phyloP scores from a whole-genome alignment of 2,797 vertebrate genomes.

The Aplochiton taeniatus region DNA sequence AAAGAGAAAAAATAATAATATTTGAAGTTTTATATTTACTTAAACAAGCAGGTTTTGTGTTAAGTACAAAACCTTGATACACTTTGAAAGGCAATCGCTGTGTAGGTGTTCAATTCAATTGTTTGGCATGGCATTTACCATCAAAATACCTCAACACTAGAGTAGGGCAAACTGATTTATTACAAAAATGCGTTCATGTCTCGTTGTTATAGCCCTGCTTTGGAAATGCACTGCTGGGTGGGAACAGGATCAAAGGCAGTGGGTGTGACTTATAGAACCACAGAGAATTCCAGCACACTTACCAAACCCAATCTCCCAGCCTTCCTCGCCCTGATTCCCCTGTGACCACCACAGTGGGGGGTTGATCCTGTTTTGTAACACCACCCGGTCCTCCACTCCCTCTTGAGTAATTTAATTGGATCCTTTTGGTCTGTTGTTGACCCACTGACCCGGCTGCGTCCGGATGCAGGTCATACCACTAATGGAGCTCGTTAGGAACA shows the following conservation, averaged over 20 bases:
- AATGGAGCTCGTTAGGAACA: conserved; percentile 74
- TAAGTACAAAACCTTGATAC: too few relatives aligned
- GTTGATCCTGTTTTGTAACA: conserved; percentile 15
- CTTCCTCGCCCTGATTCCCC: conserved; percentile 4
- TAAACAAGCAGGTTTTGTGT: too few relatives aligned
- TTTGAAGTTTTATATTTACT: too few relatives aligned
- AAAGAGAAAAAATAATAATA: too few relatives aligned
- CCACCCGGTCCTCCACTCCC: conserved; percentile 41
- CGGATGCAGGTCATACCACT: conserved; percentile 76
- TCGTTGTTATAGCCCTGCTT: not conserved
- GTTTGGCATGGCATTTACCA: not conserved
- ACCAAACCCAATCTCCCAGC: conserved; percentile 31
- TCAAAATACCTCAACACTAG: not conserved
- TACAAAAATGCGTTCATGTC: too few relatives aligned
- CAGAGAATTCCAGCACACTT: conserved; percentile 35
- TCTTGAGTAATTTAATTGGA: conserved; percentile 75
- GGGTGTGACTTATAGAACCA: conserved; percentile 12
- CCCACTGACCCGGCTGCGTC: conserved; percentile 61
- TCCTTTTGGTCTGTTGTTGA: conserved; percentile 63
- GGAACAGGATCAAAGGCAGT: conserved; percentile 38
- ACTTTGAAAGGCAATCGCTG: too few relatives aligned
- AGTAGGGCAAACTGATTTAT: too few relatives aligned
- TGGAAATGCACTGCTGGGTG: conserved; percentile 17
- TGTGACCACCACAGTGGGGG: conserved; percentile 9
- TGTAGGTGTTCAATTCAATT: too few relatives aligned